These are phyloP conservation scores for Eira barbara DNA, from an alignment of 2,113 vertebrate species.

Conservation along the genomic window DNA sequence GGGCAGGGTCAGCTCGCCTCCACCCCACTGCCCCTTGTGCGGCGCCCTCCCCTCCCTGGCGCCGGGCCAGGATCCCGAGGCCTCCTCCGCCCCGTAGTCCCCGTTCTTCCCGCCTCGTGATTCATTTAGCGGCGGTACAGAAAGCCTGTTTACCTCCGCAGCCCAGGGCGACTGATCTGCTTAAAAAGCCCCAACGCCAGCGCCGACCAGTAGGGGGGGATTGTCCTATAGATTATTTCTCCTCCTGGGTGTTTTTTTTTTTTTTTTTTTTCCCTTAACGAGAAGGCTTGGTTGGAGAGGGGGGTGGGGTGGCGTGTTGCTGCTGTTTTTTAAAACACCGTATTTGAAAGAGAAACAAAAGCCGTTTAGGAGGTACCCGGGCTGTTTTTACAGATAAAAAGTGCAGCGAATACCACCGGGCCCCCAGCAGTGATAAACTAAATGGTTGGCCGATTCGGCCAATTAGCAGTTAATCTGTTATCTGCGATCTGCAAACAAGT, in stretches of 20 bases:
- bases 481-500: constrained; percentile 71
- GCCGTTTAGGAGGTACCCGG: constrained; percentile 52
- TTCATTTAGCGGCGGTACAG: constrained; percentile 50
- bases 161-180: constrained; percentile 27
- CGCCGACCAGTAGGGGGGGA: constrained; percentile 53
- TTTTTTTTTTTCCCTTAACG: constrained; percentile 36
- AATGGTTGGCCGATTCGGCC: constrained; percentile 71
- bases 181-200: constrained; percentile 61
- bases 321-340: constrained; percentile 69
- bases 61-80: constrained; percentile 8
- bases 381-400: constrained; percentile 73
- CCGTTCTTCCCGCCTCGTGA: not conserved
- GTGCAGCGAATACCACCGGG: constrained; percentile 59
- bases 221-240: constrained; percentile 74
- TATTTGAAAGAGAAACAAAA: constrained; percentile 72
- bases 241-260: constrained; percentile 25
- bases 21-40: not conserved
- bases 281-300: constrained; percentile 56
- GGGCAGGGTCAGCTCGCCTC: not conserved
- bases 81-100: not conserved
- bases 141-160: constrained; percentile 56
- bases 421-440: constrained; percentile 72
- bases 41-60: not conserved
- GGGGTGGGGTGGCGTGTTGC: constrained; percentile 62
- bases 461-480: constrained; percentile 79